Percentiles rank a stretch among this genome's conserved stretches.
Conservation (phyloP, 2,888 invertebrate species). For the Prenolepis imparis region DNA sequence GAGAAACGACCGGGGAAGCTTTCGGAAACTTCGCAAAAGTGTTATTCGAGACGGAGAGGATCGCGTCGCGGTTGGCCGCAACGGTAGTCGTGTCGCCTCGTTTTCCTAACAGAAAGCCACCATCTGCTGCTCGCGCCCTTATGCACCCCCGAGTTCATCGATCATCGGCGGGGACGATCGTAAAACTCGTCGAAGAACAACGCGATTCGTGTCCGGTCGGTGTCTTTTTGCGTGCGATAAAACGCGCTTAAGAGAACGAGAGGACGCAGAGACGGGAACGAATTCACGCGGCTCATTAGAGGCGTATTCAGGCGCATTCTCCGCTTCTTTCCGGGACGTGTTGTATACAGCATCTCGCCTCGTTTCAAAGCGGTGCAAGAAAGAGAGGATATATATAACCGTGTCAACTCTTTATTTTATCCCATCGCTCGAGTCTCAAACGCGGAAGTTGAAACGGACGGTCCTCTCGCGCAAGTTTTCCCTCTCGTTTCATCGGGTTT, state of each 20-base stretch:
- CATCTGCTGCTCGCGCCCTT: not conserved
- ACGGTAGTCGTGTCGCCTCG: conserved; percentile 5
- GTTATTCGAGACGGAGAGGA: conserved; percentile 63
- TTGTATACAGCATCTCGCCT: not conserved
- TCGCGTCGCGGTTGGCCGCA: conserved; percentile 40
- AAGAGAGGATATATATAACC: no score
- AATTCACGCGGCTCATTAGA: conserved; percentile 54
- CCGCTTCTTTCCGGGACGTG: not conserved
- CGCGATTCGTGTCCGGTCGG: conserved; percentile 69
- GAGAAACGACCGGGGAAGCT: conserved; percentile 23
- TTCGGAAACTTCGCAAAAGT: conserved; percentile 59
- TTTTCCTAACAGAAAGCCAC: not conserved
- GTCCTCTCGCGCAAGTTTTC: conserved; percentile 47
- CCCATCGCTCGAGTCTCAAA: conserved; percentile 24
- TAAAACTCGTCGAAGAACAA: conserved; percentile 76
- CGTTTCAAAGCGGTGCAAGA: not conserved
- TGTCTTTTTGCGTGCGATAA: conserved; percentile 10
- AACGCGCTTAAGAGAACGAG: not conserved
- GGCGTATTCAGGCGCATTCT: conserved; percentile 50
- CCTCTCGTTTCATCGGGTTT: conserved; percentile 59
- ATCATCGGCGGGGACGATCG: conserved; percentile 81
- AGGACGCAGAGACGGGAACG: not conserved
- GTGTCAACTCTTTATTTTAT: conserved; percentile 18
- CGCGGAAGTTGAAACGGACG: conserved; percentile 36
- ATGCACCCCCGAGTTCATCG: conserved; percentile 76